phyloP scores from a whole-genome alignment of 1,140 invertebrate species.

The Drosophila athabasca region DNA sequence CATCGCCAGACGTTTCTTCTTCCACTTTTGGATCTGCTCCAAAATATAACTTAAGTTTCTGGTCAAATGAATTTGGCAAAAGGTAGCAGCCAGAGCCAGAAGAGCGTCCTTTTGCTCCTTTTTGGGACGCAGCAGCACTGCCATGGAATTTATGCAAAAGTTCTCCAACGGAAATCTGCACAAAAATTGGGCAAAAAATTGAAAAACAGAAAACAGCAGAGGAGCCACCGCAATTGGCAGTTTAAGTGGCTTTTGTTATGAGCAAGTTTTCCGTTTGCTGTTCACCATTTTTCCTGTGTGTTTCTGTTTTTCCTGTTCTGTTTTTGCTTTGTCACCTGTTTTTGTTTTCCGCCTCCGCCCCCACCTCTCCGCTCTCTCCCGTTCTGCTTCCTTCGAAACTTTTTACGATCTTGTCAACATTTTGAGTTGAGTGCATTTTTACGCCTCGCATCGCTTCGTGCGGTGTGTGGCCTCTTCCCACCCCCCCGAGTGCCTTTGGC shows the following conservation, averaged over 20 bases:
- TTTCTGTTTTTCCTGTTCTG: constrained; percentile 29
- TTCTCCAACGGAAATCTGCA: constrained; percentile 53
- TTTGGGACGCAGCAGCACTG: constrained; percentile 19
- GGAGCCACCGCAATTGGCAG: constrained; percentile 63
- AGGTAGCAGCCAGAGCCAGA: constrained; percentile 59
- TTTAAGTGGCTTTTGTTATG: constrained; percentile 71
- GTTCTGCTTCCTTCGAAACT: constrained; percentile 32
- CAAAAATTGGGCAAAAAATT: constrained; percentile 3
- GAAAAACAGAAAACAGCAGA: not conserved
- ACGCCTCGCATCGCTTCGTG: constrained; percentile 40
- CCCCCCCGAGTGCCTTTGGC: not conserved
- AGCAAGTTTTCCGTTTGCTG: constrained; percentile 26
- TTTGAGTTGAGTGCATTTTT: constrained; percentile 79
- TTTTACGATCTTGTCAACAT: constrained; percentile 80
- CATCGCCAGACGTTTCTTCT: constrained; percentile 1
- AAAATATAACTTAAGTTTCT: constrained; percentile 84
- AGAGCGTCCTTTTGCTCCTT: constrained; percentile 51
- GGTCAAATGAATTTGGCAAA: constrained; percentile 84
- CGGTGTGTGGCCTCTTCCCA: not conserved
- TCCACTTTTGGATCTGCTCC: constrained; percentile 61
- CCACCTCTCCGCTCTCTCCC: not conserved
- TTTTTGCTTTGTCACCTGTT: constrained; percentile 76
- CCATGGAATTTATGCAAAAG: constrained; percentile 74
- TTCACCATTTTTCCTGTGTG: too few relatives aligned
- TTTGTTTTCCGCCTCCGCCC: constrained; percentile 26